Evolutionary conservation across 2,888 invertebrate species (phyloP).

Genomic region (Pammene fasciana): DNA sequence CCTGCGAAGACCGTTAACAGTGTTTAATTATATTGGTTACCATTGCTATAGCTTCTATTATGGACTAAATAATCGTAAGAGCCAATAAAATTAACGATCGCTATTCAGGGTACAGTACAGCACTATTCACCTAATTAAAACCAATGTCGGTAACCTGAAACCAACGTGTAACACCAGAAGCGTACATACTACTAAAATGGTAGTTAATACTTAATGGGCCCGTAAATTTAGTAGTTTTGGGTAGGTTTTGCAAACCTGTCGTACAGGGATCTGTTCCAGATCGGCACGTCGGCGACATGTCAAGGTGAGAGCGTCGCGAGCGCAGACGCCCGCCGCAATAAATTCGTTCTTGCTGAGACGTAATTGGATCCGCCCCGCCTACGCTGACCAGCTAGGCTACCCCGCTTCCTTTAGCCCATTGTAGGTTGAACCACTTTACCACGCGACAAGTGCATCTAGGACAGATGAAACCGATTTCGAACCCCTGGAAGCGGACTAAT

Average conservation of each 20-base stretch:
- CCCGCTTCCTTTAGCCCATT: slow-evolving; percentile 44
- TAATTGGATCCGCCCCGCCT: slow-evolving; percentile 74
- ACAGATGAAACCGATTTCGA: slow-evolving; percentile 33
- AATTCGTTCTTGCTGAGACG: slow-evolving; percentile 71
- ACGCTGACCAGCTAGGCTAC: slow-evolving; percentile 51
- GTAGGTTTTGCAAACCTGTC: slow-evolving; percentile 50
- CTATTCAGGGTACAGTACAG: neutral
- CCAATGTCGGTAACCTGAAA: slow-evolving; percentile 1
- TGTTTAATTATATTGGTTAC: too few relatives aligned
- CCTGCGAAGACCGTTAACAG: too few relatives aligned
- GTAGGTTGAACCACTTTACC: slow-evolving; percentile 37
- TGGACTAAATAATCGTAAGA: too few relatives aligned
- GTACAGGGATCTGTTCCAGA: slow-evolving; percentile 57
- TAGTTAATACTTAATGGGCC: slow-evolving; percentile 28
- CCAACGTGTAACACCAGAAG: slow-evolving; percentile 32
- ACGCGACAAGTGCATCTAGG: slow-evolving; percentile 31
- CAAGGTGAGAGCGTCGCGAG: slow-evolving; percentile 54
- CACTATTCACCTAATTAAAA: slow-evolving; percentile 17
- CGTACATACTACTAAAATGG: slow-evolving; percentile 11
- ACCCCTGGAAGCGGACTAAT: slow-evolving; percentile 7
- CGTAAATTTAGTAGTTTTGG: slow-evolving; percentile 26
- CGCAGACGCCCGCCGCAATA: slow-evolving; percentile 61
- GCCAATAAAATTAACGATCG: neutral
- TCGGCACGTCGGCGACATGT: slow-evolving; percentile 50
- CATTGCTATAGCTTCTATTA: too few relatives aligned